A percentile compares a stretch with the other conserved stretches of the same genome.
Evolutionary conservation across 2,888 invertebrate species (phyloP).

Genomic region (Caenorhabditis sp.): DNA sequence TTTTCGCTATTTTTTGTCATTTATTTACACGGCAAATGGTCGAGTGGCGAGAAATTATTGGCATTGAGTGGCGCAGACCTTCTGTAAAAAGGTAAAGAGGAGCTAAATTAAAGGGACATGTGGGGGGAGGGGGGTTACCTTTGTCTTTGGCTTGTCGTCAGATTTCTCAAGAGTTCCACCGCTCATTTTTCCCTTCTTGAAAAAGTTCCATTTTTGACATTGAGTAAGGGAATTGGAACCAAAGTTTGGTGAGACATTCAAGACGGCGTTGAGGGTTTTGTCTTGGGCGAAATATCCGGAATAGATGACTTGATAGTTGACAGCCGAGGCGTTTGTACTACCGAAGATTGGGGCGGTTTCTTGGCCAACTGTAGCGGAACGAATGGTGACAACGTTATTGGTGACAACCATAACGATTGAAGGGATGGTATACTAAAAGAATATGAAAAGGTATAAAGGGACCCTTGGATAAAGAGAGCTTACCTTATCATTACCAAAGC

Average conservation of each 20-base stretch:
- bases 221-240: conserved; percentile 22
- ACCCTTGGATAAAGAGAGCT: background rate
- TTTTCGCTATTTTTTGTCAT: background rate
- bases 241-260: conserved; percentile 20
- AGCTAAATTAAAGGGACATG: conserved; percentile 1
- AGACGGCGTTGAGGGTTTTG: conserved; percentile 22
- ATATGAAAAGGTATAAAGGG: too few relatives aligned
- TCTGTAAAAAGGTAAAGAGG: conserved; percentile 12
- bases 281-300: conserved; percentile 26
- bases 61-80: conserved; percentile 37
- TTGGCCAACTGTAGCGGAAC: conserved; percentile 22
- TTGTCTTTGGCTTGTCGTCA: conserved; percentile 23
- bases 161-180: conserved; percentile 17
- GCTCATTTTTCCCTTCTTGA: conserved; percentile 30
- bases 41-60: conserved; percentile 3
- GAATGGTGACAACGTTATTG: conserved; percentile 30
- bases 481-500: conserved; percentile 36
- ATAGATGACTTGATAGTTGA: background rate
- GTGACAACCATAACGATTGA: conserved; percentile 31
- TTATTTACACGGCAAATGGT: background rate
- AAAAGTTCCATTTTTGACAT: conserved; percentile 35
- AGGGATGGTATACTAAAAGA: conserved; percentile 25
- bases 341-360: conserved; percentile 27
- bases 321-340: conserved; percentile 7
- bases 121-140: background rate